Base-by-base conservation (phyloP, 2,888 invertebrate genomes). In the Agrotis puta region DNA sequence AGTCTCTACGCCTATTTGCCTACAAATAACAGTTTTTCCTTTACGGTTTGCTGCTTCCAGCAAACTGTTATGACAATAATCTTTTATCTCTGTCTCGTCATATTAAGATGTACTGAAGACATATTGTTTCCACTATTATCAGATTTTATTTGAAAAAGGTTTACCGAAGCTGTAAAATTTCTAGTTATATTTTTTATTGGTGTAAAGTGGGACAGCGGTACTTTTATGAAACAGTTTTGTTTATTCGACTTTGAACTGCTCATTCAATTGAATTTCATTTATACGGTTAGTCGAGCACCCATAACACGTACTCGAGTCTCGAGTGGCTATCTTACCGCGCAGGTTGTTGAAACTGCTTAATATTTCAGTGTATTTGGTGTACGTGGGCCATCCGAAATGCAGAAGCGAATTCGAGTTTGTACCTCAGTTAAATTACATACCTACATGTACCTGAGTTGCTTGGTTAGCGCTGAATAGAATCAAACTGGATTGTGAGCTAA, bases 311-410 rank as follows among this genome's bases (percentile, higher is more conserved):
- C 56, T 74, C 45, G 73, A 74, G 54, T 64, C 57, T 72, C 62
- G 58, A 79, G 79, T 61, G 74, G 64, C 62, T 58, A 77, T 66
- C 64, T 59, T 39, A 71, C 69, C 62, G 64, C 58, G 71, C 58
- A 71, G 74, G 59, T 69, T 77, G 68, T 74, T 82, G 72, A 74
- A 74, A 73, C 73, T 69, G 54, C 67, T 83, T 66, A 83, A 79
- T 81, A 79, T 83, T 83, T 79, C 64, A 81, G 68, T 74, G 47
- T 76, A 79, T 78, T 63, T 81, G 63, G 65, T 62, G 67, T 51
- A 78, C 67, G 73, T 83, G 82, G 64, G 63, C 67, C 53, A 50
- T 68, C 65, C 59, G 27, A 70, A 74, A 70, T 73, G 57, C 70
- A 62, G 71, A 57, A 64, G 70, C 67, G 50, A 74, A 58, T 70